phyloP scores from a whole-genome alignment of 1,140 invertebrate species.

The Parasteatoda tepidariorum region DNA sequence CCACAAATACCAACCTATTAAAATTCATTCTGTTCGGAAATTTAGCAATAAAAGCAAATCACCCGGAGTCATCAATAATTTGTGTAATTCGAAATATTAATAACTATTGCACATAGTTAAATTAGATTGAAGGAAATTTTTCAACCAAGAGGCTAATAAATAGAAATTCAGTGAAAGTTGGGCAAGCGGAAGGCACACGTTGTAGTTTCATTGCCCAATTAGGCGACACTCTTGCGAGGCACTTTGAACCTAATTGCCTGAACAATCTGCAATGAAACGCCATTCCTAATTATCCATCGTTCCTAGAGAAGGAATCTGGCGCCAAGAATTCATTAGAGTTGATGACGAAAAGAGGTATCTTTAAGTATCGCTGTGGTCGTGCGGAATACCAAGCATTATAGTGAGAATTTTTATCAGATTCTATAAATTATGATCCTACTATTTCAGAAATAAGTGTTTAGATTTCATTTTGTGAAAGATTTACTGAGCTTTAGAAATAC shows the following conservation, averaged over 20 bases:
- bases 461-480: no score
- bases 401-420: conserved; percentile 16
- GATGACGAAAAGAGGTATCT: conserved; percentile 21
- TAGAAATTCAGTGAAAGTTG: conserved; percentile 37
- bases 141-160: no score
- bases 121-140: no score
- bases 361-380: conserved; percentile 2
- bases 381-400: neutral
- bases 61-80: no score
- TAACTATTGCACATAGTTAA: no score
- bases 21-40: no score
- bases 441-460: no score
- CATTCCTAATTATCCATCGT: conserved; percentile 41
- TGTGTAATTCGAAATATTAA: no score
- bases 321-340: conserved; percentile 48
- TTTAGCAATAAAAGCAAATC: no score
- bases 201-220: conserved; percentile 47
- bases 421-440: no score
- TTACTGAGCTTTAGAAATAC: no score
- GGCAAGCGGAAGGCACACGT: conserved; percentile 9
- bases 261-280: conserved; percentile 56
- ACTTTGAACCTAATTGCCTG: conserved; percentile 44
- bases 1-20: no score
- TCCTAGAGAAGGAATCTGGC: conserved; percentile 31
- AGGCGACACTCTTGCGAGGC: neutral